Evolutionary conservation across 2,888 invertebrate species (phyloP), one percentile per base, ranked within the genome.

Genomic region (Erynnis tages): DNA sequence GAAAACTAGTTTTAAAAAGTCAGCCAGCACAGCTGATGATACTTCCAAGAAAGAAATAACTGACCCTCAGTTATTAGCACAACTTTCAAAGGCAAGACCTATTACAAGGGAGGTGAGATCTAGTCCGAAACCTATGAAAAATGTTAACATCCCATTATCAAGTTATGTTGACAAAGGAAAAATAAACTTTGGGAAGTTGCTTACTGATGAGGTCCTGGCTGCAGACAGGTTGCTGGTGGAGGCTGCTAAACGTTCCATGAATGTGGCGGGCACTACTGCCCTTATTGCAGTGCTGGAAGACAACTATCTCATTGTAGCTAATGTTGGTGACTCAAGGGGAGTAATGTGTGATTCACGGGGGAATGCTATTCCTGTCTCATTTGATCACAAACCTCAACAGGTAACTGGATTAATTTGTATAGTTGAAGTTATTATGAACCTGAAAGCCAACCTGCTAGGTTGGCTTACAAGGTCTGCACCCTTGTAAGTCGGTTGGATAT

Each of bases 351-450:
- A 98, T 81, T 92, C 92, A 40, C 93, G 94, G 69, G 97, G 97
- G 27, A 95, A 95, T 77, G 96, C 96, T 0, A 96, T 97, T 63
- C 97, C 97, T 8, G 87, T 98, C 4, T 98, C 98, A 1, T 97
- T 96, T 79, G 98, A 98, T 82, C 98, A 98, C 78, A 98, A 98
- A 87, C 98, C 98, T 29, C 96, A 97, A 74, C 96, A 97, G 92
- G 96, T 97, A 90, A 61, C n/a, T n/a, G n/a, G n/a, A n/a, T n/a
- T n/a, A n/a, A n/a, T n/a, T n/a, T n/a, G n/a, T n/a, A n/a, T n/a
- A n/a, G n/a, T n/a, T n/a, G n/a, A n/a, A n/a, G n/a, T n/a, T n/a
- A n/a, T n/a, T n/a, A n/a, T n/a, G n/a, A n/a, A n/a, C n/a, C n/a
- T n/a, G n/a, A n/a, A n/a, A n/a, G n/a, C n/a, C n/a, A n/a, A n/a